Base-by-base conservation (phyloP, 1,140 invertebrate species). In the Solenopsis fugax region DNA sequence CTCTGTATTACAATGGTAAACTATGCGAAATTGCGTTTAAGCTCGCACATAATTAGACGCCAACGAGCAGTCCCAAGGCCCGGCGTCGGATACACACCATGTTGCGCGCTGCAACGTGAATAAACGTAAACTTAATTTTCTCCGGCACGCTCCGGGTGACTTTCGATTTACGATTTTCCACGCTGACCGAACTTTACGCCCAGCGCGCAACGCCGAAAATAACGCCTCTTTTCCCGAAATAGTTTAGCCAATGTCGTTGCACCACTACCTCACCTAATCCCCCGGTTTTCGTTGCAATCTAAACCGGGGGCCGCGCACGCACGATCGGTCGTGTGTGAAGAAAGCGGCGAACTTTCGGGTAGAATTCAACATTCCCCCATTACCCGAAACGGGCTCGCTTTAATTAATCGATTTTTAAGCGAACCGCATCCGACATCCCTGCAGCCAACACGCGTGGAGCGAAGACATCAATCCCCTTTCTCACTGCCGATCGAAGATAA, bases 141-240 rank as follows among this genome's bases (percentile, higher is more conserved):
- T 37, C 86, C 88, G 78, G 71, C 84, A 91, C 81, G 84, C 80
- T 89, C 77, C 89, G 65, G 88, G 65, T 69, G 77, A 48, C 60
- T 88, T 92, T 90, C 86, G 88, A 89, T 89, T 85, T 86, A 81
- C 89, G 81, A 92, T 91, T 88, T 89, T 86, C 81, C 87, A 90
- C 87, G 86, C 89, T 90, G 89, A 90, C 88, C 92, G 86, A 89
- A 86, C 89, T 75, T 86, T 50, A 78, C 73, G 82, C 50, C 41
- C 50, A 4, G 56, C 45, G 73, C 50, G 64, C 73, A 18, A 56
- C 73, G n/a, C 24, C 62, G 76, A 50, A 87, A 86, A 72, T 81
- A 85, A 71, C 87, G 62, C 71, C 64, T 45, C 64, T 82, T 85
- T 45, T 37, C 64, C 58, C 29, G 37, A 52, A 64, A 67, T 78